Evolutionary conservation across 2,888 invertebrate genomes (phyloP).

Genomic region (Tetranychus piercei): DNA sequence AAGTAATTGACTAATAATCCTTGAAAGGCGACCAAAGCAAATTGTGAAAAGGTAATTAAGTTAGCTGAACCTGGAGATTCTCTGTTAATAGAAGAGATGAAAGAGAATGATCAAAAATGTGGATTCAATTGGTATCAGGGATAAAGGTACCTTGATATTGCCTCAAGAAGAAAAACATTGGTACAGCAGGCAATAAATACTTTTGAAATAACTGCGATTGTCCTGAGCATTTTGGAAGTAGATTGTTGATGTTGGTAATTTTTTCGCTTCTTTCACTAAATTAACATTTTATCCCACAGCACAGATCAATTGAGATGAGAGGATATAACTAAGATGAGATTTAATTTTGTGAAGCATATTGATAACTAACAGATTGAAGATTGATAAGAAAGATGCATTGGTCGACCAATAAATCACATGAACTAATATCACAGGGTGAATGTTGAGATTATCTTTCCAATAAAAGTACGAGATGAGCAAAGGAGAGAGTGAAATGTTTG

Average conservation of each 20-base stretch:
- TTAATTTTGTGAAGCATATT: background rate
- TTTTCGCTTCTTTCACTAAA: background rate
- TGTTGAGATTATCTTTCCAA: too few relatives aligned
- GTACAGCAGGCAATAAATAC: slow-evolving; percentile 19
- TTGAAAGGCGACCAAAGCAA: slow-evolving; percentile 68
- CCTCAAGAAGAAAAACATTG: slow-evolving; percentile 19
- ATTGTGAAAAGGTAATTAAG: slow-evolving; percentile 84
- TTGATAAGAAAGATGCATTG: background rate
- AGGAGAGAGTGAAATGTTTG: too few relatives aligned
- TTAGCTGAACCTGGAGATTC: slow-evolving; percentile 63
- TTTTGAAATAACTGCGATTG: slow-evolving; percentile 10
- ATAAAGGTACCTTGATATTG: slow-evolving; percentile 25
- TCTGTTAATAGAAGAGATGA: background rate
- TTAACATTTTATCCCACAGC: background rate
- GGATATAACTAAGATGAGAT: background rate
- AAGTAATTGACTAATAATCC: slow-evolving; percentile 75
- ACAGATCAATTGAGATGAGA: background rate
- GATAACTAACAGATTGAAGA: background rate
- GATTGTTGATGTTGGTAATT: background rate
- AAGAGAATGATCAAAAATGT: background rate
- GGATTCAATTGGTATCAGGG: background rate
- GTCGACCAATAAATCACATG: background rate
- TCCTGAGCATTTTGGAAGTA: background rate
- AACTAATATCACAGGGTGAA: background rate
- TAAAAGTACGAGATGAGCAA: too few relatives aligned